These are phyloP conservation scores for Ciconia boyciana DNA, from an alignment of 2,113 vertebrate species.

Conservation along the genomic window DNA sequence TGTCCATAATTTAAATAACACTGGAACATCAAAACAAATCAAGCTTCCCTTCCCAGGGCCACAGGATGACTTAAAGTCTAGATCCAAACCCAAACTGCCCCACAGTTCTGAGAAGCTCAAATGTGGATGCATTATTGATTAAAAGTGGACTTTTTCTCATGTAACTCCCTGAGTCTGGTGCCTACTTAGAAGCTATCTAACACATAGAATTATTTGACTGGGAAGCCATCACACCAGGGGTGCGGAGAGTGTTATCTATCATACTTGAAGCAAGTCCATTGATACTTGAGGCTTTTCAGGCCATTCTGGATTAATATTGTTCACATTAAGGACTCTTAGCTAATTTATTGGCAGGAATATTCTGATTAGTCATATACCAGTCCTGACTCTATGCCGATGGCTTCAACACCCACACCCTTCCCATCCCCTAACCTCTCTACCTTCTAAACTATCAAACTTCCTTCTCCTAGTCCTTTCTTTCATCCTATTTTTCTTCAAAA, in stretches of 20 bases:
- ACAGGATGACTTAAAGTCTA: background rate
- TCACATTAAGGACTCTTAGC: background rate
- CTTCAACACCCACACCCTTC: background rate
- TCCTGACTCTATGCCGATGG: background rate
- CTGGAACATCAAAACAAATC: background rate
- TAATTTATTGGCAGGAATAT: background rate
- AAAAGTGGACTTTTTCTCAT: background rate
- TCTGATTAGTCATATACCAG: background rate
- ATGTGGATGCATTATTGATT: background rate
- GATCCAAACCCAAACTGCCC: background rate
- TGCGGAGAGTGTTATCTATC: accelerated
- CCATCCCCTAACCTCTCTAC: background rate
- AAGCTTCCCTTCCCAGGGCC: background rate
- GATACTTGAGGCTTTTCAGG: background rate
- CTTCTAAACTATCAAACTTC: background rate
- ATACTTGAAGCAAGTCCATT: background rate
- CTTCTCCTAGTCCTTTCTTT: background rate
- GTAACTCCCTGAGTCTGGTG: background rate
- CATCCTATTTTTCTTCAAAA: background rate
- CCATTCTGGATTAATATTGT: background rate
- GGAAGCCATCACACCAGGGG: background rate
- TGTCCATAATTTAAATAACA: background rate
- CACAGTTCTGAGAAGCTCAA: background rate
- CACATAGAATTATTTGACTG: background rate
- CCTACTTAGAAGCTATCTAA: background rate